Conservation (phyloP, 2,113 vertebrate genomes). For the Isichthys henryi region DNA sequence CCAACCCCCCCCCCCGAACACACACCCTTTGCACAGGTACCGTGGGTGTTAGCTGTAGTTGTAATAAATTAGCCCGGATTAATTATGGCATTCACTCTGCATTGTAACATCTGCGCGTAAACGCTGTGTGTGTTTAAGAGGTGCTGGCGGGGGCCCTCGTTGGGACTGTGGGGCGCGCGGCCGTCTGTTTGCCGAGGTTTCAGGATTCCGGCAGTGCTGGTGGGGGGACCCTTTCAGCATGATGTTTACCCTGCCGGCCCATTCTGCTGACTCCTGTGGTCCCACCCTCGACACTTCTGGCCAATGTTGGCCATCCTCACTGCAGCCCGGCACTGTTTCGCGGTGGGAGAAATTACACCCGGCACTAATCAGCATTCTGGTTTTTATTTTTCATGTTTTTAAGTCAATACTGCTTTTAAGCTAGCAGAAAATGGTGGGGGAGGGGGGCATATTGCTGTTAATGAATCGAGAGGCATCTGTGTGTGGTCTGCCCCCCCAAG, state of each 20-base stretch:
- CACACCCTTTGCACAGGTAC: not conserved
- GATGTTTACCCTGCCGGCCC: not conserved
- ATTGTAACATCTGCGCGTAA: not conserved
- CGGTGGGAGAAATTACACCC: not conserved
- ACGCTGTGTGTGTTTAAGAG: not conserved
- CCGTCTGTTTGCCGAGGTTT: not conserved
- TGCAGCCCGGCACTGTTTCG: not conserved
- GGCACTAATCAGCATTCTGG: not conserved
- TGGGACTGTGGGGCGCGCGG: not conserved
- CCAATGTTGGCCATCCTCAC: not conserved
- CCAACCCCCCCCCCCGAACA: not conserved
- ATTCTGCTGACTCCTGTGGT: not conserved
- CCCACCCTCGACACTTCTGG: not conserved
- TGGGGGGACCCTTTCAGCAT: not conserved
- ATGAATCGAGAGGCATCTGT: not conserved
- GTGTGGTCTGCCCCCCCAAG: not conserved
- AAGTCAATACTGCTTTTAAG: constrained; percentile 21
- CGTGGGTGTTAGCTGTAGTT: not conserved
- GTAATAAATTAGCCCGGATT: not conserved
- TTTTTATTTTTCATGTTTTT: constrained; percentile 14
- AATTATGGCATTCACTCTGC: not conserved
- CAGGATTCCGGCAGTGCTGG: not conserved
- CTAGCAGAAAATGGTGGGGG: not conserved
- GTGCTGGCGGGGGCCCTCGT: not conserved
- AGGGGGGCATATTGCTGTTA: not conserved